Evolutionary conservation across 2,888 invertebrate genomes (phyloP).

Genomic region (Oligia latruncula): DNA sequence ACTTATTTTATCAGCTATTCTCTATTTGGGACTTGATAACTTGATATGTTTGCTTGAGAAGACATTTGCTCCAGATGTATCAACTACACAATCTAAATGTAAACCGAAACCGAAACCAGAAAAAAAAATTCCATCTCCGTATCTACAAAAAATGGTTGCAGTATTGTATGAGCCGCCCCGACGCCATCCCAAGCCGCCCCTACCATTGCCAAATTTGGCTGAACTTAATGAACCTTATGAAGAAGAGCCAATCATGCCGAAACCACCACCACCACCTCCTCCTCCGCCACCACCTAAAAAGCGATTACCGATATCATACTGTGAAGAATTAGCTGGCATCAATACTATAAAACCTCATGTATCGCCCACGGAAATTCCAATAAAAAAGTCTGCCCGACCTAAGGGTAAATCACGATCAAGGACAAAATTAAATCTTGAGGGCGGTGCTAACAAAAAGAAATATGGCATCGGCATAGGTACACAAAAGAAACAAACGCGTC

Average conservation of each 20-base stretch:
- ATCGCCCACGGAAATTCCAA: constrained; percentile 54
- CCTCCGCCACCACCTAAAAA: constrained; percentile 84
- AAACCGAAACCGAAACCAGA: constrained; percentile 73
- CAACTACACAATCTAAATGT: constrained; percentile 49
- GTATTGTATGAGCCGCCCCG: constrained; percentile 73
- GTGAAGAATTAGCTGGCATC: constrained; percentile 81
- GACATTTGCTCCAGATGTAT: constrained; percentile 75
- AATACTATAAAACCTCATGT: constrained; percentile 71
- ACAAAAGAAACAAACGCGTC: constrained; percentile 54
- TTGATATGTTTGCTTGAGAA: constrained; percentile 75
- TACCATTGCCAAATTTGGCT: constrained; percentile 81
- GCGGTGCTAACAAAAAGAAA: constrained; percentile 70
- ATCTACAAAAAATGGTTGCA: constrained; percentile 80
- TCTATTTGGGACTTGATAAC: constrained; percentile 81
- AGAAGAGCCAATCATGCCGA: constrained; percentile 74
- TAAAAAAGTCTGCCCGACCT: background rate
- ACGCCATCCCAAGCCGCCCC: constrained; percentile 70
- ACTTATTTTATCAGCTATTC: constrained; percentile 81
- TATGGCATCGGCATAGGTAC: constrained; percentile 73
- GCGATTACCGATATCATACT: constrained; percentile 74
- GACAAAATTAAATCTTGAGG: constrained; percentile 62
- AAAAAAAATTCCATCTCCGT: constrained; percentile 77
- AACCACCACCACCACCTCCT: constrained; percentile 77
- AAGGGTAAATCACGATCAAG: constrained; percentile 69
- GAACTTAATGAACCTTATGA: constrained; percentile 81